Evolutionary conservation across 2,888 invertebrate genomes (phyloP).

Genomic region (Dasysyrphus tricinctus): DNA sequence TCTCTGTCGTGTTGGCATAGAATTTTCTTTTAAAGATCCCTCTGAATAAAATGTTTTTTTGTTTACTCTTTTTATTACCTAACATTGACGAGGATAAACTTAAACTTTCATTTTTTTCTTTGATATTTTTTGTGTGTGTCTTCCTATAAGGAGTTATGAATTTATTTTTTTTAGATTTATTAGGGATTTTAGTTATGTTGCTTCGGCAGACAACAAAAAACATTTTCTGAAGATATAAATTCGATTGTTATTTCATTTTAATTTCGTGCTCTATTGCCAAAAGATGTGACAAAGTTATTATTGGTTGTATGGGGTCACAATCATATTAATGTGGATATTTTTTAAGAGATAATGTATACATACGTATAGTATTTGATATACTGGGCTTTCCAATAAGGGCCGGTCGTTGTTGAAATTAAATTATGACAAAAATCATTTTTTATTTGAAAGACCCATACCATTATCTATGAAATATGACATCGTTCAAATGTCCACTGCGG

Average conservation of each 20-base stretch:
- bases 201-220: not conserved
- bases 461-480: too few species aligned
- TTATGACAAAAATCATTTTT: too few species aligned
- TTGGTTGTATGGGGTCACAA: not conserved
- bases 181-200: slow-evolving; percentile 14
- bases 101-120: slow-evolving; percentile 29
- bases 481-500: too few species aligned
- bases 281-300: slow-evolving; percentile 16
- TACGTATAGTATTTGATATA: too few species aligned
- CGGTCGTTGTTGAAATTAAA: too few species aligned
- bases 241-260: slow-evolving; percentile 47
- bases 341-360: not conserved
- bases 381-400: too few species aligned
- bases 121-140: not conserved
- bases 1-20: not conserved
- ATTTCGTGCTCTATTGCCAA: slow-evolving; percentile 28
- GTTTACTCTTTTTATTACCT: slow-evolving; percentile 15
- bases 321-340: not conserved
- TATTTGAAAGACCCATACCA: too few species aligned
- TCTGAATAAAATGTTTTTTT: slow-evolving; percentile 18
- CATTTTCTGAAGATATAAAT: not conserved
- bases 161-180: slow-evolving; percentile 50
- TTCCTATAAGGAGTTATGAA: slow-evolving; percentile 56
- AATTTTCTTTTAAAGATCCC: slow-evolving; percentile 26
- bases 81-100: slow-evolving; percentile 62